Base-by-base conservation (phyloP, 1,140 invertebrate species). In the Bombus superbus region DNA sequence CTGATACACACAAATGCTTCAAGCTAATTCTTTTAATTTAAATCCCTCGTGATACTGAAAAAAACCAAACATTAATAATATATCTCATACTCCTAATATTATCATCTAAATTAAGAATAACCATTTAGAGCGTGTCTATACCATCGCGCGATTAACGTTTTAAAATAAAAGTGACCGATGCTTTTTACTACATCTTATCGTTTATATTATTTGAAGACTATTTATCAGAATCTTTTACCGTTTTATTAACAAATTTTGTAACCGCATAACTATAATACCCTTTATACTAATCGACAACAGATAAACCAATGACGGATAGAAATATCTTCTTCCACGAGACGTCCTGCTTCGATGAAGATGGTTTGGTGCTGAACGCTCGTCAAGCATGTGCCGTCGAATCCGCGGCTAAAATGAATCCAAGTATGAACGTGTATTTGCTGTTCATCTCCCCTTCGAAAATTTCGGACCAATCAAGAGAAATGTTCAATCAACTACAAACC, bases 331-430 rank as follows among this genome's bases (percentile, higher is more conserved):
- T 96, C 83, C 95, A 96, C 68, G 96, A 96, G 88, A 96, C 96
- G 3, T 96, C 95, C 1, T 96, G 96, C 62, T 95, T 94, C 86
- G 87, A 87, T 0, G 91, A 92, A 22, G 92, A 92, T 8, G 95
- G 94, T 80, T 91, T 94, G 3, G 78, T 93, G 18, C 88, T 97
- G 38, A 96, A 93, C 40, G 82, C 95, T 0, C 93, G 97, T 35
- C 96, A 97, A 90, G 96, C 97, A 0, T 97, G 97, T 88, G 96
- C 97, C 1, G 96, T 97, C 2, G 97, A 97, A 94, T 97, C 97
- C 0, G 96, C 97, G 0, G 97, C 97, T 2, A 90, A 93, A 57
- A 94, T 96, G 90, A 97, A 97, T 94, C 96, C 96, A 25, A 94
- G 95, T 75, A 95, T 94, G 79, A 94, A 95, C 40, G 94, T 97